A percentile compares a stretch with the other conserved stretches of the same genome.
These are phyloP conservation scores for Drosophila azteca DNA, from an alignment of 1,140 invertebrate species.

Conservation along the genomic window DNA sequence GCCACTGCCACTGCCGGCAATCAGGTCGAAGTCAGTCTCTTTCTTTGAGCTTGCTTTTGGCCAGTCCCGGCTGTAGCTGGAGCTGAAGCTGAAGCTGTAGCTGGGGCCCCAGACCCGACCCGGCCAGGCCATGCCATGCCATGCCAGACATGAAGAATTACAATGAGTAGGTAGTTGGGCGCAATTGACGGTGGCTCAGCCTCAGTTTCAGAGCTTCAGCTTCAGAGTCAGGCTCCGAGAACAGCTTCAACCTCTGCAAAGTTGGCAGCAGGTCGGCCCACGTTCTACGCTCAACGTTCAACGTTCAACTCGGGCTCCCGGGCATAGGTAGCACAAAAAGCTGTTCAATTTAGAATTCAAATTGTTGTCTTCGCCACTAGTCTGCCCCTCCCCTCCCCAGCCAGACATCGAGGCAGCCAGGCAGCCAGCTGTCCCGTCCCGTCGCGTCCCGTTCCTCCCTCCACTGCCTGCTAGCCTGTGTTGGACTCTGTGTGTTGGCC, in stretches of 20 bases:
- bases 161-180: conserved; percentile 81
- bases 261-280: conserved; percentile 80
- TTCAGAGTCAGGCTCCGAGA: not conserved
- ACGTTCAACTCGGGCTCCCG: conserved; percentile 55
- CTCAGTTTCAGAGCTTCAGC: conserved; percentile 9
- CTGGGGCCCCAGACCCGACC: too few relatives aligned
- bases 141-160: conserved; percentile 78
- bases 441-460: conserved; percentile 9
- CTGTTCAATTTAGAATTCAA: conserved; percentile 83
- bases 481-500: not conserved
- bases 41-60: conserved; percentile 39
- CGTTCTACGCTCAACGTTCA: conserved; percentile 51
- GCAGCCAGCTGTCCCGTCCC: conserved; percentile 11
- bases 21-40: conserved; percentile 65
- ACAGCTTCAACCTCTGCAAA: conserved; percentile 45
- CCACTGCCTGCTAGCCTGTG: not conserved
- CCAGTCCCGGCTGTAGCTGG: conserved; percentile 3
- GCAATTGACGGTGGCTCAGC: conserved; percentile 68
- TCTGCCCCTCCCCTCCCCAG: conserved; percentile 21
- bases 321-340: conserved; percentile 82
- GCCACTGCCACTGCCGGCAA: conserved; percentile 59
- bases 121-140: too few relatives aligned
- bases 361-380: conserved; percentile 78
- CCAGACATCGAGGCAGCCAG: too few relatives aligned
- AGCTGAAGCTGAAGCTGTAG: too few relatives aligned